Conservation (phyloP, 1,140 invertebrate species). For the Thereuonema tuberculata region DNA sequence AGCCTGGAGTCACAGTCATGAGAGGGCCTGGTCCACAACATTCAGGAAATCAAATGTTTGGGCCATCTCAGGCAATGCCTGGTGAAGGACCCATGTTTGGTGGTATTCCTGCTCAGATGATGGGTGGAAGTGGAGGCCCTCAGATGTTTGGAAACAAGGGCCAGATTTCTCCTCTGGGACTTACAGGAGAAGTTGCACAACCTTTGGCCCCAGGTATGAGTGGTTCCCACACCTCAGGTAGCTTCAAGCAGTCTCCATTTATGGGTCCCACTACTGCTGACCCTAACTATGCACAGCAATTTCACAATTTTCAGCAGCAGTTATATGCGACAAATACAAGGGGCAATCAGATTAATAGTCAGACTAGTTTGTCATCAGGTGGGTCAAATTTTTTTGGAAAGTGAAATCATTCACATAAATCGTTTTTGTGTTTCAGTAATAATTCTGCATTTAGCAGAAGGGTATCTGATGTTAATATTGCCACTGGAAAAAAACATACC, state of each 20-base stretch:
- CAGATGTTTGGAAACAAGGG: constrained; percentile 21
- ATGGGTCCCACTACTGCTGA: constrained; percentile 69
- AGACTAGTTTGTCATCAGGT: not conserved
- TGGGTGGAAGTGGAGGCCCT: constrained; percentile 11
- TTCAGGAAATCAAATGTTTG: constrained; percentile 13
- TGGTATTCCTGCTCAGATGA: constrained; percentile 16
- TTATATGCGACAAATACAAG: constrained; percentile 77
- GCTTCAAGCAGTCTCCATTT: constrained; percentile 62
- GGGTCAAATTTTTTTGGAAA: constrained; percentile 4
- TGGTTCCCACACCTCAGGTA: constrained; percentile 28
- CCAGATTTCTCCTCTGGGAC: constrained; percentile 23
- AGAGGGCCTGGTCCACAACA: constrained; percentile 20
- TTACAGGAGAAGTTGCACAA: constrained; percentile 43
- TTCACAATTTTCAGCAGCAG: constrained; percentile 89
- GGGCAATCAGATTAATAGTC: constrained; percentile 27
- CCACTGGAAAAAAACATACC: too few relatives aligned
- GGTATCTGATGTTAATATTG: too few relatives aligned
- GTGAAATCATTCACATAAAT: too few relatives aligned
- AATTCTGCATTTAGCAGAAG: too few relatives aligned
- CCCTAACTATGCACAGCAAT: constrained; percentile 85
- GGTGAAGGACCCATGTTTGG: constrained; percentile 36
- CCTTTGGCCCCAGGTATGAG: constrained; percentile 47
- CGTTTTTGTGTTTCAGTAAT: too few relatives aligned
- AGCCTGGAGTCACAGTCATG: constrained; percentile 29
- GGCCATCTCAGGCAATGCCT: not conserved